A percentile compares a stretch with the other conserved stretches of the same genome.
Evolutionary conservation across 2,888 invertebrate species (phyloP).

Genomic region (Lasioglossum calceatum): DNA sequence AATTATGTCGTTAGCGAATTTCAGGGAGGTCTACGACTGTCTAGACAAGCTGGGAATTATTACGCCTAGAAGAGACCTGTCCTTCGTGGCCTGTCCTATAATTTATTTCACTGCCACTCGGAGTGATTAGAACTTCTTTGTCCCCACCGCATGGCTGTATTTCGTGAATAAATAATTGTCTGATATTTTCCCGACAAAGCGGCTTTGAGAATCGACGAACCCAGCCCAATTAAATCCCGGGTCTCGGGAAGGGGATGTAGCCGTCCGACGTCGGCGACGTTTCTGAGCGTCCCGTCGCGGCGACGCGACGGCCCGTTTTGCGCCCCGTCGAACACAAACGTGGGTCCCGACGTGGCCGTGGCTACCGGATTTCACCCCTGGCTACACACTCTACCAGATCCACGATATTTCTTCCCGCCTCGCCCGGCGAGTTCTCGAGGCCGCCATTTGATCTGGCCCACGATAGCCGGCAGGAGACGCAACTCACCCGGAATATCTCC

Average conservation of each 20-base stretch:
- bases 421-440: constrained; percentile 62
- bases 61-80: constrained; percentile 64
- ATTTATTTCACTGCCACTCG: neutral
- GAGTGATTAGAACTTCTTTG: neutral
- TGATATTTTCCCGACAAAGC: neutral
- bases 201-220: neutral
- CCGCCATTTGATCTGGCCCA: constrained; percentile 80
- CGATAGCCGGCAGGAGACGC: constrained; percentile 79
- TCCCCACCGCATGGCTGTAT: neutral
- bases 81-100: neutral
- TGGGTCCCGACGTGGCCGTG: constrained; percentile 79
- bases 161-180: neutral
- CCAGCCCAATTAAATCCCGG: neutral
- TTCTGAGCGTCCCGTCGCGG: constrained; percentile 21
- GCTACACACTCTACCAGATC: constrained; percentile 76
- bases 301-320: constrained; percentile 68
- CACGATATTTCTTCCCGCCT: constrained; percentile 72
- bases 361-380: constrained; percentile 84
- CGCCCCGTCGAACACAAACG: constrained; percentile 79
- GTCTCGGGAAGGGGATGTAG: neutral
- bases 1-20: constrained; percentile 27
- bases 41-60: constrained; percentile 81
- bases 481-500: constrained; percentile 82
- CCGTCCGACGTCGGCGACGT: neutral
- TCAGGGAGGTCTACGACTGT: constrained; percentile 37